A percentile compares a stretch with the other conserved stretches of the same genome.
phyloP scores from a whole-genome alignment of 2,113 vertebrate genomes.

The Pyrgilauda ruficollis region DNA sequence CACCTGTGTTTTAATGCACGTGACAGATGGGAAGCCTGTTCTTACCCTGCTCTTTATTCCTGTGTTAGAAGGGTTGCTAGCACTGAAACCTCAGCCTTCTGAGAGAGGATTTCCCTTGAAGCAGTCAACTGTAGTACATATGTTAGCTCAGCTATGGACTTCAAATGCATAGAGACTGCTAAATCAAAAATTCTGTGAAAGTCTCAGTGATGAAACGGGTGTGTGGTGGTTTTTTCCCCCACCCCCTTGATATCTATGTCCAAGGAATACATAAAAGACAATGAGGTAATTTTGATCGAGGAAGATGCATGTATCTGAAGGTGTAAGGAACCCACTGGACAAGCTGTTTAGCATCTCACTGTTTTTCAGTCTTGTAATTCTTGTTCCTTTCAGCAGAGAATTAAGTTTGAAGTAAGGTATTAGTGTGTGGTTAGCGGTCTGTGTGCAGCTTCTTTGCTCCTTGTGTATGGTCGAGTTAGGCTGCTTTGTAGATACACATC shows the following conservation, averaged over 20 bases:
- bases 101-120: background rate
- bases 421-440: background rate
- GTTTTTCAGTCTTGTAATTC: background rate
- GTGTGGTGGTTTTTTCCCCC: background rate
- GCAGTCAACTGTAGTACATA: background rate
- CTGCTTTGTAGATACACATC: background rate
- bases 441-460: background rate
- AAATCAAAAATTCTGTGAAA: background rate
- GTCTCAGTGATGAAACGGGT: background rate
- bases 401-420: background rate
- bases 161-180: background rate
- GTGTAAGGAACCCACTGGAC: background rate
- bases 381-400: background rate
- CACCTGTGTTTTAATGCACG: background rate
- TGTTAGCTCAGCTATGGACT: background rate
- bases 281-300: background rate
- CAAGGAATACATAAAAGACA: background rate
- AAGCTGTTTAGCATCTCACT: background rate
- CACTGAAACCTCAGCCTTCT: background rate
- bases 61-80: background rate
- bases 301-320: background rate
- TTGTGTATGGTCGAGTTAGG: background rate
- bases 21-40: background rate
- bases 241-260: accelerated
- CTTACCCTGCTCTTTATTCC: background rate